Evolutionary conservation across 2,888 invertebrate species (phyloP), one percentile per base, ranked within the genome.

Genomic region (Cyaniris semiargus): DNA sequence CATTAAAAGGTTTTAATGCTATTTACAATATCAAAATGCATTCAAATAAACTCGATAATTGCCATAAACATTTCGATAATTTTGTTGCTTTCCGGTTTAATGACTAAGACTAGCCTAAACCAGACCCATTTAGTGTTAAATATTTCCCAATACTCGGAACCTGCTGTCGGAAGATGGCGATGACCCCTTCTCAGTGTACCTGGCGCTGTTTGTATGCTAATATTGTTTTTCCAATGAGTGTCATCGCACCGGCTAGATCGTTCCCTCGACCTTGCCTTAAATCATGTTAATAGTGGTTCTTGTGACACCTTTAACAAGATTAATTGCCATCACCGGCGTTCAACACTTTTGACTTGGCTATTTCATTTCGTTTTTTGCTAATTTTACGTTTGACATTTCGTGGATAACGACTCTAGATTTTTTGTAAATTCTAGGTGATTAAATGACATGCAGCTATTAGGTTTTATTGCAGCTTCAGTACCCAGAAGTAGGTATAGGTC

Each of bases 151-250:
- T 74, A 53, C 74, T 66, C 85, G 88, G 87, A 89, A 44, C 48
- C 88, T 86, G 89, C 90, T 90, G 87, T n/a, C n/a, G n/a, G n/a
- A 74, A 74, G 86, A 89, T 89, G 91, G 90, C 92, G 90, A 91
- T 91, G 93, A 93, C 93, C 94, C 86, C 89, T 78, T 82, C 81
- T 80, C 80, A 83, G 83, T 83, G 90, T 93, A 92, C 93, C 93
- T 93, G 94, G 86, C 84, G 85, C 82, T 86, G 89, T 85, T 85
- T 89, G 86, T 93, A 92, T 92, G 92, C 89, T 89, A 92, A 92
- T 92, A 83, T 85, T 85, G 85, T 88, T 90, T 90, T 88, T 86
- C 83, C 81, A 83, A 84, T 84, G 84, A 85, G 86, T 87, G 92
- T 92, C 94, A 92, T 89, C 83, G 93, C 86, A 87, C 83, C 80